Conservation (phyloP, 2,113 vertebrate species). For the Stegostoma tigrinum region DNA sequence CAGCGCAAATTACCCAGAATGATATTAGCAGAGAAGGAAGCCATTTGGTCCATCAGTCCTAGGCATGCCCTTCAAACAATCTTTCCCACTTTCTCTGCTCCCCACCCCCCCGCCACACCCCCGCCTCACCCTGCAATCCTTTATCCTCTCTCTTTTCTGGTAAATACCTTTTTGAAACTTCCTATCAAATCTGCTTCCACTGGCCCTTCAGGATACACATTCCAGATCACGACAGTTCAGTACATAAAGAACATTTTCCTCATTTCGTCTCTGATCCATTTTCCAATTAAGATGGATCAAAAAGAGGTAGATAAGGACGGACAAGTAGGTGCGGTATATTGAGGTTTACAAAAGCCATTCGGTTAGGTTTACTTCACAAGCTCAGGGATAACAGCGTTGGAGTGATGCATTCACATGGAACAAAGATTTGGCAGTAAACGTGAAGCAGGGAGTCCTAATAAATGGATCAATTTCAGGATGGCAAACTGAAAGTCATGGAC, state of each 20-base stretch:
- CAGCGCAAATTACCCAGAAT: background rate
- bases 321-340: background rate
- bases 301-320: background rate
- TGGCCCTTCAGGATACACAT: background rate
- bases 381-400: background rate
- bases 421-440: background rate
- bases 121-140: background rate
- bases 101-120: too few relatives aligned
- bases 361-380: background rate
- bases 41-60: background rate
- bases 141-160: background rate
- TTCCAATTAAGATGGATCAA: background rate
- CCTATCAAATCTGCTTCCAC: background rate
- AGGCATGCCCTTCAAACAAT: background rate
- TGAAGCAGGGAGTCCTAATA: background rate
- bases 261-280: background rate
- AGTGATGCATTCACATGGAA: background rate
- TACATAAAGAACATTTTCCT: background rate
- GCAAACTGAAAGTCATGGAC: too few relatives aligned
- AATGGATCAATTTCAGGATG: too few relatives aligned
- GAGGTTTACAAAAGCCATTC: background rate
- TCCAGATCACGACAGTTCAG: background rate
- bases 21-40: background rate
- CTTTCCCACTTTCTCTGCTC: background rate
- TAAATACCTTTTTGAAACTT: background rate